phyloP scores from a whole-genome alignment of 92 coral and sea anemone species.

The Desmophyllum pertusum region DNA sequence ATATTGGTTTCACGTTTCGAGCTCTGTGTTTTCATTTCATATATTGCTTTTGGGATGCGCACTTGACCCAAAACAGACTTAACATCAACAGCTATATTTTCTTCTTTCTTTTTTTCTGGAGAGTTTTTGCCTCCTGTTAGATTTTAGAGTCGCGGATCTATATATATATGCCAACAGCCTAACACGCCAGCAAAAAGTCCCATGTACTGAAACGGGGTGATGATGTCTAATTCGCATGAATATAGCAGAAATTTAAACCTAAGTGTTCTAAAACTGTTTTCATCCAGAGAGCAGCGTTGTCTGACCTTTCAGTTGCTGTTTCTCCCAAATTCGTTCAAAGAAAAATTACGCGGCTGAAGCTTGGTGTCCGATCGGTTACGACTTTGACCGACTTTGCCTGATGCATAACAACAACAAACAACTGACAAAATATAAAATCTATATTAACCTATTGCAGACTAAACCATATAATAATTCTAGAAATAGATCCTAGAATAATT shows the following conservation, averaged over 20 bases:
- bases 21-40: too few relatives aligned
- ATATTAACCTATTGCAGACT: background rate
- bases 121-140: background rate
- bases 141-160: background rate
- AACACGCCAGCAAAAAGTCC: too few relatives aligned
- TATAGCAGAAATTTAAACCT: too few relatives aligned
- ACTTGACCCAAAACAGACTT: background rate
- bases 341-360: too few relatives aligned
- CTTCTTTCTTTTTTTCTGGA: background rate
- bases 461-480: background rate
- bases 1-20: background rate
- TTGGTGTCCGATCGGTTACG: too few relatives aligned
- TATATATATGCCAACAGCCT: background rate
- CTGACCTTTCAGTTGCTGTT: background rate
- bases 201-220: too few relatives aligned
- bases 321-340: background rate
- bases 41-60: background rate
- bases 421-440: too few relatives aligned
- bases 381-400: too few relatives aligned
- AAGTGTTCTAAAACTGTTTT: too few relatives aligned
- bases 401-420: too few relatives aligned
- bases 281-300: too few relatives aligned
- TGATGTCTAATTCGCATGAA: too few relatives aligned
- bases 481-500: background rate
- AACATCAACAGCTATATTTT: background rate